phyloP scores from a whole-genome alignment of 2,888 invertebrate genomes.

The Leptinotarsa tumamoca region DNA sequence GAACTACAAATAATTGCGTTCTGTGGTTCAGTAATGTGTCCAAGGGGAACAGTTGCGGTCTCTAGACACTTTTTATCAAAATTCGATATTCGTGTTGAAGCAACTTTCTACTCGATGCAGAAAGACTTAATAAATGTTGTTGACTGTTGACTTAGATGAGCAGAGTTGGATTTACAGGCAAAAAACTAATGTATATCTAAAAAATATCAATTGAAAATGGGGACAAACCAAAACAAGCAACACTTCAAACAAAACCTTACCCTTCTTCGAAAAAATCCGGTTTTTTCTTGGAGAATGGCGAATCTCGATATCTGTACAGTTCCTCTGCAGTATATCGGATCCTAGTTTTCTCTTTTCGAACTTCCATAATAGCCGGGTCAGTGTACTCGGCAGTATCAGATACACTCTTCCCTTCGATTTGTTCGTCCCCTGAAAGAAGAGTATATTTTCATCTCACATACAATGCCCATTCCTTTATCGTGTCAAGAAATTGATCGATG shows the following conservation, averaged over 20 bases:
- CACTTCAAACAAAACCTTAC: conserved; percentile 61
- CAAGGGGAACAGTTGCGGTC: too few species aligned
- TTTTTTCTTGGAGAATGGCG: conserved; percentile 77
- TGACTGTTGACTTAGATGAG: too few species aligned
- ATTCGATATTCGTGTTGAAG: too few species aligned
- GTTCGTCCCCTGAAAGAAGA: conserved; percentile 67
- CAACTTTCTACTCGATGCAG: too few species aligned
- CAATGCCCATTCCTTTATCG: too few species aligned
- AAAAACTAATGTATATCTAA: too few species aligned
- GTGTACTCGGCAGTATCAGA: conserved; percentile 61
- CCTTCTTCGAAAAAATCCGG: conserved; percentile 78
- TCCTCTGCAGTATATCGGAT: conserved; percentile 76
- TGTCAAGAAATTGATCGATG: too few species aligned
- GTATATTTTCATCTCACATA: background rate
- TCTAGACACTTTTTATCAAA: too few species aligned
- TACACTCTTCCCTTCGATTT: conserved; percentile 68
- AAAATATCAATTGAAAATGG: background rate
- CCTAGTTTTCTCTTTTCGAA: conserved; percentile 67
- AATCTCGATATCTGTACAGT: conserved; percentile 78
- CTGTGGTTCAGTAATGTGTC: too few species aligned
- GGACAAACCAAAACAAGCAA: background rate
- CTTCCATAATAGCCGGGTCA: conserved; percentile 71
- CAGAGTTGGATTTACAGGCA: too few species aligned
- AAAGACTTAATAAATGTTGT: too few species aligned
- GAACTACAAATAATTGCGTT: too few species aligned